A percentile compares a stretch with the other conserved stretches of the same genome.
These are phyloP conservation scores for Pholis gunnellus DNA, from an alignment of 2,113 vertebrate genomes.

Conservation along the genomic window DNA sequence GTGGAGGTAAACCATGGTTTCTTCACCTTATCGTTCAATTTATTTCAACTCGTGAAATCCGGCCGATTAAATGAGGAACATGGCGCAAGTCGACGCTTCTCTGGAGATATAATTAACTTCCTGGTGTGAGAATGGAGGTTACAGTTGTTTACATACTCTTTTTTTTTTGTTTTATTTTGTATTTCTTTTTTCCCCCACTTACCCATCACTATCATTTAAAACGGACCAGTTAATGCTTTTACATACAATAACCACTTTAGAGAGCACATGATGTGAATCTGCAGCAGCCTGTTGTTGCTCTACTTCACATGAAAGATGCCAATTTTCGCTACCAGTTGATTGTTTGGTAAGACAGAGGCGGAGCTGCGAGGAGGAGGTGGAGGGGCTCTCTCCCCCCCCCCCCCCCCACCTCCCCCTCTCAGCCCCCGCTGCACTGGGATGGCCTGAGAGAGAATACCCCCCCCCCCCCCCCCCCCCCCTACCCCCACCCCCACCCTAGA, in stretches of 20 bases:
- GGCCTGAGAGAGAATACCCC: slow-evolving; percentile 57
- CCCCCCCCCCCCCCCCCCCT: slow-evolving; percentile 7
- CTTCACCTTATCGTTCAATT: not conserved
- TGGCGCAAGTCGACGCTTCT: not conserved
- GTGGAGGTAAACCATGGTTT: not conserved
- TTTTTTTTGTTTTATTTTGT: not conserved
- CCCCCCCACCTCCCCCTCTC: slow-evolving; percentile 6
- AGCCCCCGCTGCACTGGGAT: slow-evolving; percentile 60
- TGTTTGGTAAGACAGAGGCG: slow-evolving; percentile 71
- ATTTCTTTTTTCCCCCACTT: not conserved
- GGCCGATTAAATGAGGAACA: not conserved
- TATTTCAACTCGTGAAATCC: not conserved
- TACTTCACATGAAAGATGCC: slow-evolving; percentile 47
- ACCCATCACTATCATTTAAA: not conserved
- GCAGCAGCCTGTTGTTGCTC: slow-evolving; percentile 36
- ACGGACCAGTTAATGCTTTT: slow-evolving; percentile 1
- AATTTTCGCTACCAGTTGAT: slow-evolving; percentile 71
- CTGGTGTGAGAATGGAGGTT: not conserved
- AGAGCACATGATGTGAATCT: not conserved
- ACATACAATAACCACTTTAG: not conserved
- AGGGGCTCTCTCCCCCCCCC: not conserved
- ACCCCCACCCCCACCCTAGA: slow-evolving; percentile 47
- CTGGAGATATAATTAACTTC: not conserved
- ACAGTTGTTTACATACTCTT: slow-evolving; percentile 1
- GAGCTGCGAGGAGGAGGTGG: slow-evolving; percentile 46